Base-by-base conservation (phyloP, 2,113 vertebrate species). In the Apeltes quadracus region DNA sequence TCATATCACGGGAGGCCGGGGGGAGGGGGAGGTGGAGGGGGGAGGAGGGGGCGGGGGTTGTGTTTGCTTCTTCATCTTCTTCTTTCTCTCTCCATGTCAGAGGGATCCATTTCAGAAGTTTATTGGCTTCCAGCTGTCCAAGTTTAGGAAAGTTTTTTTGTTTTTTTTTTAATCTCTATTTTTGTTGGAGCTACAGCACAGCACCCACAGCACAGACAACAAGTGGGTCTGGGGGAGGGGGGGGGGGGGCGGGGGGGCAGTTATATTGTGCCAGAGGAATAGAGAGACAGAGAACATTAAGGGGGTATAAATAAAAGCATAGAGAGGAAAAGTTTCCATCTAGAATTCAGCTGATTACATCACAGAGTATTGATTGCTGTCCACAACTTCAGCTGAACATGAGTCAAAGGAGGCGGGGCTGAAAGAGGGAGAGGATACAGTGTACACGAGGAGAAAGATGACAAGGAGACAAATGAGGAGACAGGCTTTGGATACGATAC, bases 131-230 rank as follows among this genome's bases (percentile, higher is more conserved):
- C 75, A 22, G 51, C 86, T 84, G 87, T 85, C 87, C 84, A 69
- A 81, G 69, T 66, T 43, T 82, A 20, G 22, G 74, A 88, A 89
- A 89, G 83, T 91, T 86, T 72, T 59, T 75, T 76, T 69, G n/a
- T 73, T 79, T 67, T 70, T 69, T 82, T 82, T 82, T 82, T 66
- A 72, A 83, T 82, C 78, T 84, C 81, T 90, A 84, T 77, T 87
- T 84, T 88, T 88, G 87, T 88, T 88, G 87, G 88, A 93, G 91
- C 87, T 92, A 93, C 92, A 85, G 84, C 93, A 94, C 92, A 85
- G 93, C 92, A 94, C 90, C 87, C 89, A 94, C 90, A 85, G 86
- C 88, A 93, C 91, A 92, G 84, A 93, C 84, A 58, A 93, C 82
- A 70, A 87, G 75, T 61, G 76, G 44, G 27, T 78, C 29, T 38